Conservation (phyloP, 2,888 invertebrate species). For the Brachyopa scutellaris region DNA sequence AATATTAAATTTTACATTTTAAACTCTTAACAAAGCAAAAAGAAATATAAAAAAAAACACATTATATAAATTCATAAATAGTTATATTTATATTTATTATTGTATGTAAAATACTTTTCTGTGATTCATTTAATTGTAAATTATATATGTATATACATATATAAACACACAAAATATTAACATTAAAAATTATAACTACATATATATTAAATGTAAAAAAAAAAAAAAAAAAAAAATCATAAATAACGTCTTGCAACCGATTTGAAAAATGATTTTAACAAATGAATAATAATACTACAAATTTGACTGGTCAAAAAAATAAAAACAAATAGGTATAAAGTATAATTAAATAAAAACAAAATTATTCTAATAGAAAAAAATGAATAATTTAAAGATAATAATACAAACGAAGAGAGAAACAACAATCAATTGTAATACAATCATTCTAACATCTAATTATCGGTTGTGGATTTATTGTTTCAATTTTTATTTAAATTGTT, state of each 20-base stretch:
- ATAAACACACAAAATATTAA: constrained; percentile 62
- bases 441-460: constrained; percentile 74
- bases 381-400: constrained; percentile 33
- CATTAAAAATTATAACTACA: constrained; percentile 54
- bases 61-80: constrained; percentile 65
- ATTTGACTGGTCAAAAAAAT: constrained; percentile 62
- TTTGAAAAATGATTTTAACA: constrained; percentile 53
- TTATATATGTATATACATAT: constrained; percentile 67
- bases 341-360: constrained; percentile 31
- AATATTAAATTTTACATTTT: constrained; percentile 34
- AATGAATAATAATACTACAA: constrained; percentile 12
- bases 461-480: constrained; percentile 68
- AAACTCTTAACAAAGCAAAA: constrained; percentile 4
- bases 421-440: constrained; percentile 76
- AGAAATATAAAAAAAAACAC: constrained; percentile 7
- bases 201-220: constrained; percentile 49
- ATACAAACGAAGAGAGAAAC: constrained; percentile 59
- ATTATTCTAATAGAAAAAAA: constrained; percentile 12
- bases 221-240: constrained; percentile 20
- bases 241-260: constrained; percentile 58
- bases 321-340: constrained; percentile 39
- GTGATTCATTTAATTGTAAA: constrained; percentile 74
- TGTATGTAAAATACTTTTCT: constrained; percentile 73
- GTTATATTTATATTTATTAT: constrained; percentile 71
- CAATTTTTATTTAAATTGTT: not conserved